phyloP scores from a whole-genome alignment of 2,888 invertebrate species.

The Rhagophthalmus giganteus region DNA sequence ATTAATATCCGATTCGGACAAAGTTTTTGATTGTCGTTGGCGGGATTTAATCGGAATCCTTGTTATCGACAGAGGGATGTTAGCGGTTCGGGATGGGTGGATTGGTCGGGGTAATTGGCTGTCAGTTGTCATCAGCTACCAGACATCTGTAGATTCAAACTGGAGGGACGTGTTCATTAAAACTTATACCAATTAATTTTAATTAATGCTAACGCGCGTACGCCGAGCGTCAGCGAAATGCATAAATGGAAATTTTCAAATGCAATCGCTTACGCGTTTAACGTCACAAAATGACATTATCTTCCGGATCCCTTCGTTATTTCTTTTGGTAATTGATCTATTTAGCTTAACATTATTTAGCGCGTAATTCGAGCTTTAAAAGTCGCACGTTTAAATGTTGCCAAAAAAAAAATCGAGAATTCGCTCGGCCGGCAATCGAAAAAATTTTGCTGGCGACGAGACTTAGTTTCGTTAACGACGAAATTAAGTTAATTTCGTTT shows the following conservation, averaged over 20 bases:
- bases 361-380: background rate
- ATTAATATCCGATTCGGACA: slow-evolving; percentile 31
- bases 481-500: no score
- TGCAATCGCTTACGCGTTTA: slow-evolving; percentile 25
- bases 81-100: slow-evolving; percentile 26
- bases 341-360: slow-evolving; percentile 7
- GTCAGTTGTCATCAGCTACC: slow-evolving; percentile 46
- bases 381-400: background rate
- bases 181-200: slow-evolving; percentile 54
- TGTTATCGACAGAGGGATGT: slow-evolving; percentile 43
- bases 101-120: slow-evolving; percentile 47
- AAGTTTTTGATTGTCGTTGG: slow-evolving; percentile 36
- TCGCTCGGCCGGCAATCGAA: no score
- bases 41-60: slow-evolving; percentile 38
- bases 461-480: no score
- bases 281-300: slow-evolving; percentile 12
- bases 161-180: slow-evolving; percentile 51
- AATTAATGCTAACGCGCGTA: slow-evolving; percentile 44
- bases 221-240: slow-evolving; percentile 28
- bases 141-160: slow-evolving; percentile 37
- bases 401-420: no score
- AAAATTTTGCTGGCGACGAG: no score
- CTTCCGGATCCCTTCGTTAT: slow-evolving; percentile 5
- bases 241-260: slow-evolving; percentile 29
- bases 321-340: slow-evolving; percentile 12